These are phyloP conservation scores for Netelia virgata DNA, from an alignment of 2,888 invertebrate genomes.

Conservation along the genomic window DNA sequence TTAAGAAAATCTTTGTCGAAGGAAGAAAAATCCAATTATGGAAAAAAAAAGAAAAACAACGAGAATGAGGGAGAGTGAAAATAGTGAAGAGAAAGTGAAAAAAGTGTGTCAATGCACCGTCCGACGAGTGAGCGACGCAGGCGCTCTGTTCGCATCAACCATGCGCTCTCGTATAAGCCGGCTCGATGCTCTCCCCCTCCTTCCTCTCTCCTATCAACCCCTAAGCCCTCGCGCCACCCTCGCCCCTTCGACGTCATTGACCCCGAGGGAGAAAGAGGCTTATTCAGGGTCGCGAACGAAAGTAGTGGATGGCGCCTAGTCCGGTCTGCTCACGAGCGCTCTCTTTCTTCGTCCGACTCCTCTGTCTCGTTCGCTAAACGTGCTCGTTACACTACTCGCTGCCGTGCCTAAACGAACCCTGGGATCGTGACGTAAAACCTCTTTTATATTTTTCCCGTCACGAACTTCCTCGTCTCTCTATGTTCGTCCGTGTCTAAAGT, in stretches of 20 bases:
- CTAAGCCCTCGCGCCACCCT: not conserved
- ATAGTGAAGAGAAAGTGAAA: not conserved
- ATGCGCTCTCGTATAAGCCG: conserved; percentile 54
- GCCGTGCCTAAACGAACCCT: not conserved
- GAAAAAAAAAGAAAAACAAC: not conserved
- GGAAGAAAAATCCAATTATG: not conserved
- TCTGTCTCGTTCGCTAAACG: not conserved
- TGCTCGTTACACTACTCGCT: not conserved
- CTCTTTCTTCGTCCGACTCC: conserved; percentile 7
- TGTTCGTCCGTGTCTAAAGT: not conserved
- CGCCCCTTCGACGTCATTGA: conserved; percentile 65
- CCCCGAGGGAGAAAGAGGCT: conserved; percentile 66
- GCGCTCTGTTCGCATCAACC: conserved; percentile 34
- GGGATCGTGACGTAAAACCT: not conserved
- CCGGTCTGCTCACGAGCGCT: not conserved
- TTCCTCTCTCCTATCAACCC: not conserved
- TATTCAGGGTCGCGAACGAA: conserved; percentile 63
- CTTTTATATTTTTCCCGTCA: not conserved
- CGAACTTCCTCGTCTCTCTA: not conserved
- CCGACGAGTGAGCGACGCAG: conserved; percentile 37
- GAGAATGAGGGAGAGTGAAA: not conserved
- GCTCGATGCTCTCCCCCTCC: conserved; percentile 11
- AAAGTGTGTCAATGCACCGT: conserved; percentile 16
- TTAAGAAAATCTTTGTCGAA: not conserved
- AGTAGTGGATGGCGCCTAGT: conserved; percentile 45